Conservation (phyloP, 2,888 invertebrate species). For the Erannis defoliaria region DNA sequence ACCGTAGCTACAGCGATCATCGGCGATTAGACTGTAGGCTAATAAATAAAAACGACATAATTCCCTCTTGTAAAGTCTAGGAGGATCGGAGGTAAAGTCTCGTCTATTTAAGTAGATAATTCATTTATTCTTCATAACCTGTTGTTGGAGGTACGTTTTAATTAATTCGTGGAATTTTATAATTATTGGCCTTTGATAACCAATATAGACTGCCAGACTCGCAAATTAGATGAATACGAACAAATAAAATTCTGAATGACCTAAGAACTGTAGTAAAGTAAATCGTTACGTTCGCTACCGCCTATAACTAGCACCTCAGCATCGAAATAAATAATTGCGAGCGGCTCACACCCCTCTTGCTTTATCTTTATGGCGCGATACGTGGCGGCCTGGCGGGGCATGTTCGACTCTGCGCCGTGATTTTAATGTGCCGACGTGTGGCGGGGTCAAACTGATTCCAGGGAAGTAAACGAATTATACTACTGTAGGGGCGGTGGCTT, state of each 20-base stretch:
- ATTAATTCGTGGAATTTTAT: too few relatives aligned
- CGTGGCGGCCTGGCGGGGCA: slow-evolving; percentile 41
- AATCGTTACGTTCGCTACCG: slow-evolving; percentile 21
- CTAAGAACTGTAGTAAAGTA: not conserved
- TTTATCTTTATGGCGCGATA: slow-evolving; percentile 57
- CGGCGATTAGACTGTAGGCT: too few relatives aligned
- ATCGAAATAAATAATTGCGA: slow-evolving; percentile 58
- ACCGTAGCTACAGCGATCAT: too few relatives aligned
- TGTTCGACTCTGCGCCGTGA: slow-evolving; percentile 36
- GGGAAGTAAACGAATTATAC: not conserved
- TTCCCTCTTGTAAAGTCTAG: too few relatives aligned
- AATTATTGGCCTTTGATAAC: too few relatives aligned
- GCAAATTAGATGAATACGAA: not conserved
- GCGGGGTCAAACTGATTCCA: slow-evolving; percentile 27
- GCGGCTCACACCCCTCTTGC: slow-evolving; percentile 51
- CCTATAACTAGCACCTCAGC: slow-evolving; percentile 23
- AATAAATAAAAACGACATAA: too few relatives aligned
- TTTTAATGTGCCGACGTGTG: slow-evolving; percentile 41
- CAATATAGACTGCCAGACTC: too few relatives aligned
- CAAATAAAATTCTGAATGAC: not conserved
- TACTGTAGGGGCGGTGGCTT: slow-evolving; percentile 5
- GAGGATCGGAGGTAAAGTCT: too few relatives aligned
- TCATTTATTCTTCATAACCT: too few relatives aligned
- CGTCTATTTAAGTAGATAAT: too few relatives aligned
- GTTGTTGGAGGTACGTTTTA: too few relatives aligned